These are phyloP conservation scores for Knipowitschia caucasica DNA, from an alignment of 2,797 vertebrate genomes.

Conservation along the genomic window DNA sequence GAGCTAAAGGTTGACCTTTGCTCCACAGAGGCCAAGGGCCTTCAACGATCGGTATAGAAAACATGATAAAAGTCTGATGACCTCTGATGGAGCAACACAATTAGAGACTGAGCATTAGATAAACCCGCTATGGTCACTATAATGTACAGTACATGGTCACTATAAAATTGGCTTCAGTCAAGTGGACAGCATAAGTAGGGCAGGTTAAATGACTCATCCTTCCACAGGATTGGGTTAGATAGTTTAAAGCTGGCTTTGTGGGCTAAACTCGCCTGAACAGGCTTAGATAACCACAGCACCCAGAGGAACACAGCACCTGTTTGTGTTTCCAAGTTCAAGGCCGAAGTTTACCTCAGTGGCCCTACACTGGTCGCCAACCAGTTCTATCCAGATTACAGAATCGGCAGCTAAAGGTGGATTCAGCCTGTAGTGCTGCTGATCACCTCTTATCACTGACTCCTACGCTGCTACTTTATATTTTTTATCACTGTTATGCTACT, in stretches of 20 bases:
- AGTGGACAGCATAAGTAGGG: neutral
- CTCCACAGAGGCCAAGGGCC: constrained; percentile 14
- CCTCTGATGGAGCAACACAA: constrained; percentile 24
- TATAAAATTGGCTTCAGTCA: neutral
- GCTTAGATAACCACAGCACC: constrained; percentile 48
- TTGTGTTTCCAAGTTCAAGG: constrained; percentile 68
- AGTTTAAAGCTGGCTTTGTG: neutral
- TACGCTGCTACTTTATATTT: neutral
- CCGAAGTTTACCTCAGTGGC: constrained; percentile 17
- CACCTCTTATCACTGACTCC: constrained; percentile 16
- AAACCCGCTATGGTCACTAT: neutral
- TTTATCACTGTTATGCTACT: too few species aligned
- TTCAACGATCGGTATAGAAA: constrained; percentile 12
- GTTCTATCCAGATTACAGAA: constrained; percentile 51
- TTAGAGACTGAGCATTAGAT: neutral
- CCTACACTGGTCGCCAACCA: constrained; percentile 36
- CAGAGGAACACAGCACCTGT: constrained; percentile 53
- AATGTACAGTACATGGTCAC: neutral
- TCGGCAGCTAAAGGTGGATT: constrained; percentile 28
- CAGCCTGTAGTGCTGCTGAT: constrained; percentile 2
- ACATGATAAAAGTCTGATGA: constrained; percentile 24
- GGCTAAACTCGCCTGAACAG: constrained; percentile 62
- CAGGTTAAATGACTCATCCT: constrained; percentile 22
- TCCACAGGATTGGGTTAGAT: constrained; percentile 30
- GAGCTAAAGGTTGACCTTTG: constrained; percentile 50